A percentile compares a stretch with the other conserved stretches of the same genome.
Evolutionary conservation across 2,113 vertebrate species (phyloP).

Genomic region (Cynoglossus semilaevis): DNA sequence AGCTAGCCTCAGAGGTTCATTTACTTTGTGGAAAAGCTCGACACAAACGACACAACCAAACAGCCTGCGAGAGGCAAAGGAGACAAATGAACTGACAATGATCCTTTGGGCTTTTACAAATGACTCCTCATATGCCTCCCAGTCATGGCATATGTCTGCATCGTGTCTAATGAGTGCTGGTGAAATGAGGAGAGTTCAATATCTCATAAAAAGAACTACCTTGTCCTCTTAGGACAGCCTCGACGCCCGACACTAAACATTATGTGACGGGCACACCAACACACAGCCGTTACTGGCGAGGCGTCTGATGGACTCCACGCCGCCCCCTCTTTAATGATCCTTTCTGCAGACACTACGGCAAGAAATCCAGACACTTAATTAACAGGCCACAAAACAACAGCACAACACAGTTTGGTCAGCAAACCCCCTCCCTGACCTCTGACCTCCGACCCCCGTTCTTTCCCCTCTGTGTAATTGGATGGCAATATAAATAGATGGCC

Average conservation of each 20-base stretch:
- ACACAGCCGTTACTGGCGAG: slow-evolving; percentile 63
- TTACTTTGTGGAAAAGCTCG: slow-evolving; percentile 50
- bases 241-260: slow-evolving; percentile 68
- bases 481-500: slow-evolving; percentile 21
- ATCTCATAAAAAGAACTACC: slow-evolving; percentile 71
- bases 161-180: slow-evolving; percentile 71
- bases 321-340: slow-evolving; percentile 54
- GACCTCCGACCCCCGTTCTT: slow-evolving; percentile 17
- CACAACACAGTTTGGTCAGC: slow-evolving; percentile 52
- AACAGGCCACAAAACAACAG: slow-evolving; percentile 47
- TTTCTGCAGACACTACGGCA: slow-evolving; percentile 44
- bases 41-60: slow-evolving; percentile 63
- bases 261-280: slow-evolving; percentile 59
- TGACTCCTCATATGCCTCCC: slow-evolving; percentile 66
- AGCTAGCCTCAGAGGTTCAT: slow-evolving; percentile 56
- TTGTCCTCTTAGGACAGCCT: slow-evolving; percentile 66
- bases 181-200: slow-evolving; percentile 66
- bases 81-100: slow-evolving; percentile 65
- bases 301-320: slow-evolving; percentile 60
- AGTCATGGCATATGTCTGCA: slow-evolving; percentile 67
- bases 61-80: slow-evolving; percentile 55
- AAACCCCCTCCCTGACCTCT: slow-evolving; percentile 16
- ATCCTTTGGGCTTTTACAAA: slow-evolving; percentile 71
- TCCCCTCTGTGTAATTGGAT: slow-evolving; percentile 34
- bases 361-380: slow-evolving; percentile 60